A percentile compares a stretch with the other conserved stretches of the same genome.
phyloP scores from a whole-genome alignment of 2,888 invertebrate species.

The Helicoverpa assulta region DNA sequence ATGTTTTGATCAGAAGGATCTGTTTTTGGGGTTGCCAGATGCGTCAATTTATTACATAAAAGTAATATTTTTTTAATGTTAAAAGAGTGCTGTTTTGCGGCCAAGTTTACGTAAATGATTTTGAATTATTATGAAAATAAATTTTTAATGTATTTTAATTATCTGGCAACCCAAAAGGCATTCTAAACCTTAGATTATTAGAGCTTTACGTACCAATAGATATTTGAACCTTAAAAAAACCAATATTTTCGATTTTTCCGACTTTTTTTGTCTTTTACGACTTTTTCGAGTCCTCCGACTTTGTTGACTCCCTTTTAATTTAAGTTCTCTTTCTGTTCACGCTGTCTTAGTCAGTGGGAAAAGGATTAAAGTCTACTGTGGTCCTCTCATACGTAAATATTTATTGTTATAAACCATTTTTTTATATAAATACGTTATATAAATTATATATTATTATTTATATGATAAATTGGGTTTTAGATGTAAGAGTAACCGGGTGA shows the following conservation, averaged over 20 bases:
- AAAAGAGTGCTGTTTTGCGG: too few relatives aligned
- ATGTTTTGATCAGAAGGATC: neutral
- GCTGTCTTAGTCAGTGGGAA: conserved; percentile 81
- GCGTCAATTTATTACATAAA: neutral
- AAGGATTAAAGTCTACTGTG: conserved; percentile 84
- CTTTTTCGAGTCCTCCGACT: conserved; percentile 1
- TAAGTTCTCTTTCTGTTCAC: conserved; percentile 83
- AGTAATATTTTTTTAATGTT: neutral
- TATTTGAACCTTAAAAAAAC: neutral
- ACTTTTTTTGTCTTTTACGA: conserved; percentile 5
- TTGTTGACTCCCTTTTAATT: conserved; percentile 53
- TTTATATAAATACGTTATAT: conserved; percentile 23
- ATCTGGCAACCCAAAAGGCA: conserved; percentile 22
- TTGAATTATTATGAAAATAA: too few relatives aligned
- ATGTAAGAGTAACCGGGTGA: neutral
- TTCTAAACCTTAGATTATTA: neutral
- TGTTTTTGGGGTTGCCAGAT: conserved; percentile 17
- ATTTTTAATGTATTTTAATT: neutral
- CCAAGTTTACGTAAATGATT: too few relatives aligned
- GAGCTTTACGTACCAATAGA: neutral
- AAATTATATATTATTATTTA: conserved; percentile 14
- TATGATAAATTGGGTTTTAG: conserved; percentile 33
- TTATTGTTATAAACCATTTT: conserved; percentile 48
- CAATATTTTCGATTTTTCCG: neutral
- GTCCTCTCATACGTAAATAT: conserved; percentile 86